Evolutionary conservation across 2,113 vertebrate species (phyloP), one percentile per base, ranked within the genome.

Genomic region (Lonchura striata): DNA sequence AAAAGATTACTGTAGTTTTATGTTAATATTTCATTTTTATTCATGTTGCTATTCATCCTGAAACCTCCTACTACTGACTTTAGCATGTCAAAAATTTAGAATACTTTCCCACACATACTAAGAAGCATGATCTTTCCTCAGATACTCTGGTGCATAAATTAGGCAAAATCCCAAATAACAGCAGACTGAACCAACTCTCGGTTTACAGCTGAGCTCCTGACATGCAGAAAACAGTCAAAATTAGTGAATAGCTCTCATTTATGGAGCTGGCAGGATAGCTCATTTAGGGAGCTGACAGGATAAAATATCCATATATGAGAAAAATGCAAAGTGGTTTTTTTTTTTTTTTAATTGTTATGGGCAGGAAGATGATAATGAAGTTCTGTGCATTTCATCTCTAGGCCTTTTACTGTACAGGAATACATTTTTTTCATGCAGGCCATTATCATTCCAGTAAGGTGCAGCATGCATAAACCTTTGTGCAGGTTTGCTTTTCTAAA

Each of bases 401-500:
- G 80, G 50, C 31, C 5, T 70, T 72, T 70, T 83, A 72, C 52
- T 57, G 23, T 71, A 19, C 82, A 88, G 49, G 42, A 61, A 25
- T 70, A 82, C 49, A 52, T 80, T 33, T 84, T 41, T 74, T 90
- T 83, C 69, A 52, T 54, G 39, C 54, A 71, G 53, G 25, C 33
- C 12, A 1, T 88, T 79, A 69, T 75, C 66, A 82, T 85, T 54
- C 70, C 79, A 59, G 75, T 86, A 85, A 66, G 72, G 47, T 88
- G 60, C 87, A 88, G 95, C 95, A 93, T 96, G 95, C 86, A 60
- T 83, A 85, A 92, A 91, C 53, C 71, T 95, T 93, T 82, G 21
- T 56, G 61, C 77, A 89, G 61, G 27, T 95, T 96, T 92, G 50
- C 24, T 90, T 88, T 71, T 95, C 81, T 60, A 77, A 95, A 94